Evolutionary conservation across 2,888 invertebrate species (phyloP).

Genomic region (Amphipoea oculea): DNA sequence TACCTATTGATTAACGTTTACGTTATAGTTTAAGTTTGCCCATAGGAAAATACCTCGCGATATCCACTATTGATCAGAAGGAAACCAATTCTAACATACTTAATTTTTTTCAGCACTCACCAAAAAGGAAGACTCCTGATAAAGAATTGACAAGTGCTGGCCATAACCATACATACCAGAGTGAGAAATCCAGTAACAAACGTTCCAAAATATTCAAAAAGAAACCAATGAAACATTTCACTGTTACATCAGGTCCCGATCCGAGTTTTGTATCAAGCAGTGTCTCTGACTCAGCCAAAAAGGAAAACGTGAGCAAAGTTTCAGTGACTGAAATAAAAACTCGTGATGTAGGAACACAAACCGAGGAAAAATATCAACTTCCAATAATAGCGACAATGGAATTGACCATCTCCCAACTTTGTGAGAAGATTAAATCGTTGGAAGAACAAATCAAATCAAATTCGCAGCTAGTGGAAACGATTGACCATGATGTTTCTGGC

Average conservation of each 20-base stretch:
- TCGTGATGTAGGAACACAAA: constrained; percentile 71
- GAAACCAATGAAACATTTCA: constrained; percentile 37
- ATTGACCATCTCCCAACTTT: constrained; percentile 68
- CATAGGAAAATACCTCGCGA: background rate
- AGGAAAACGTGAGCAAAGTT: background rate
- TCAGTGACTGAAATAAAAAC: constrained; percentile 40
- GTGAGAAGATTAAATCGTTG: constrained; percentile 67
- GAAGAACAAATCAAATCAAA: constrained; percentile 67
- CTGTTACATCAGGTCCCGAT: constrained; percentile 20
- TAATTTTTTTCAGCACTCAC: constrained; percentile 23
- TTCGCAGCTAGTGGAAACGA: constrained; percentile 16
- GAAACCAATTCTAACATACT: background rate
- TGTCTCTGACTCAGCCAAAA: background rate
- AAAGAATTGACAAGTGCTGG: constrained; percentile 25
- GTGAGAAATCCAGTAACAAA: constrained; percentile 38
- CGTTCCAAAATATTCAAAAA: constrained; percentile 48
- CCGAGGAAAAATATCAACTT: constrained; percentile 67
- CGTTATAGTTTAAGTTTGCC: background rate
- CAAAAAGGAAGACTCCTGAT: constrained; percentile 27
- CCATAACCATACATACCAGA: background rate
- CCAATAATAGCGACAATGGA: constrained; percentile 71
- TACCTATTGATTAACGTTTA: no score
- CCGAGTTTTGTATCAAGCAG: constrained; percentile 19
- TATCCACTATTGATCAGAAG: no score
- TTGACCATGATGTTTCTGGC: constrained; percentile 39